Evolutionary conservation across 1,140 invertebrate species (phyloP), one percentile per base, ranked within the genome.

Genomic region (Delia radicum): DNA sequence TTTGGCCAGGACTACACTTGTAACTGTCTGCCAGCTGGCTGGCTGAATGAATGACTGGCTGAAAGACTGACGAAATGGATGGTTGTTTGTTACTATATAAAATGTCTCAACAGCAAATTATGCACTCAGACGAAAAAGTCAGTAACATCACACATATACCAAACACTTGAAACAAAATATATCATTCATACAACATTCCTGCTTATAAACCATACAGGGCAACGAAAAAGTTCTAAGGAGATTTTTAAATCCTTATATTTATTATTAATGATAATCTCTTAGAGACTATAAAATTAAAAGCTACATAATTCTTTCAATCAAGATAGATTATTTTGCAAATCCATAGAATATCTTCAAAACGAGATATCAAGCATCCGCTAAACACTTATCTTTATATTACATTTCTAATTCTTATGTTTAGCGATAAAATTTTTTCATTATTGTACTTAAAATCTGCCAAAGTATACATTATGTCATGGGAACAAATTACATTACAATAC

Each of bases 51-150:
- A 7, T 15, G 37, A 42, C 37, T 15, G 10, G n/a, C 37, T 10
- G 37, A 42, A 10, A 10, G 37, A 42, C 37, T 15, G 37, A 42
- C 10, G 10, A 33, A 33, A 4, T 5, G 31, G 10, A 10, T 13
- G 10, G 12, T 42, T 13, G 37, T 42, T 42, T 42, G 37, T 42
- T 42, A 15, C 37, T 42, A 55, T 15, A 48, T 31, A 15, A 69
- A 69, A 33, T 69, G 65, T 69, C 65, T 69, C 31, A 69, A 69
- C 29, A 69, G 29, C 65, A 69, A 37, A 69, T 69, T 69, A 69
- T 69, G 65, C 65, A 69, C 65, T 69, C 65, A 69, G 65, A 69
- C 65, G 65, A 33, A 37, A 69, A 69, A 69, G 65, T 69, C 29
- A 69, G 65, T 69, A 69, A 24, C 65, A 69, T 67, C 28, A 67